Base-by-base conservation (phyloP, 2,113 vertebrate genomes). In the Odobenus rosmarus region DNA sequence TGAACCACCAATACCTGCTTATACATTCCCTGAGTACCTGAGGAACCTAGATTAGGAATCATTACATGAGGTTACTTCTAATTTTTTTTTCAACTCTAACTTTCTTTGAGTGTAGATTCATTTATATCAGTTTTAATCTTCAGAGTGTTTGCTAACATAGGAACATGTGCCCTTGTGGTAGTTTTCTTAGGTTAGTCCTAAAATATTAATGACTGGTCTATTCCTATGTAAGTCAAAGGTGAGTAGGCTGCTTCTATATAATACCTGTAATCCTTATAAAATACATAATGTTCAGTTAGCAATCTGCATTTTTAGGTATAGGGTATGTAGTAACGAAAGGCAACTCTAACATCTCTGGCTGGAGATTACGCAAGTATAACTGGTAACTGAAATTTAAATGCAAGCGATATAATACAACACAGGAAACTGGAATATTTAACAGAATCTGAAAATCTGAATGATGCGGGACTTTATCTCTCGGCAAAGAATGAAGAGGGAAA, bases 381-480 rank as follows among this genome's bases (percentile, higher is more conserved):
- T 85, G 36, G 62, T 74, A 51, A 82, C n/a, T 83, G 42, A 76
- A 24, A 89, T 93, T 83, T 80, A 90, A 93, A 90, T 90, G 31
- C 11, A 86, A 83, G 14, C 13, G 28, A 36, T 26, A 14, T 46
- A 87, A 84, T 84, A 46, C 57, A 84, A 46, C 26, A 51, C 46
- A 92, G 42, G 24, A 61, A 95, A 39, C 55, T 83, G 12, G 88
- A 79, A 90, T 57, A 76, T 61, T 69, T 80, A 53, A 42, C 33
- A 90, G 80, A 36, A 81, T 95, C 71, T 96, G 39, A 77, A 95
- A 96, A 85, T 82, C n/a, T 55, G 33, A 93, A 90, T 83, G 53
- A 88, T 95, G 71, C 28, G 23, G 59, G 72, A 85, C 16, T 96
- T 97, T 96, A 92, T 93, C 87, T 95, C 74, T 53, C 94, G 82